These are phyloP conservation scores for Boloria selene DNA, from an alignment of 2,888 invertebrate species.

Conservation along the genomic window DNA sequence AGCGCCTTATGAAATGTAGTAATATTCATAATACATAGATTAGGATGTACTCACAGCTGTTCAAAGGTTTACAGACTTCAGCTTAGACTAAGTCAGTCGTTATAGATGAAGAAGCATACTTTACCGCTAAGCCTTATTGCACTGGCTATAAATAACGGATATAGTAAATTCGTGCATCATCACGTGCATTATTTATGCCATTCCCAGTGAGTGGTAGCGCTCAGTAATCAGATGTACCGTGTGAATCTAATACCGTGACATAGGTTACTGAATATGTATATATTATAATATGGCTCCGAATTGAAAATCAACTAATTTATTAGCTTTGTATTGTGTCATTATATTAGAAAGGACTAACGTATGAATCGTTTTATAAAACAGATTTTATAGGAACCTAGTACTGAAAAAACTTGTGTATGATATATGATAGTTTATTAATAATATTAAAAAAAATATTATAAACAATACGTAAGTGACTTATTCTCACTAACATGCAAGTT, in stretches of 20 bases:
- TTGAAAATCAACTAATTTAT: neutral
- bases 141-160: constrained; percentile 33
- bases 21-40: constrained; percentile 3
- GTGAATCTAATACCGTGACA: constrained; percentile 39
- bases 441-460: neutral
- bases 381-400: too few relatives aligned
- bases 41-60: constrained; percentile 1
- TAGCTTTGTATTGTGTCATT: neutral
- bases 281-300: neutral
- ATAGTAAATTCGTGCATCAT: constrained; percentile 66
- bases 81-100: constrained; percentile 20
- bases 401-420: too few relatives aligned
- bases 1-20: neutral
- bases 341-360: too few relatives aligned
- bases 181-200: constrained; percentile 65
- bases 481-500: constrained; percentile 16
- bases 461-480: neutral
- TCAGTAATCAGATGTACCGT: constrained; percentile 70
- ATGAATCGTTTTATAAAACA: too few relatives aligned
- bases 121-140: constrained; percentile 36
- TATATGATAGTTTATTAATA: too few relatives aligned
- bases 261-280: constrained; percentile 22
- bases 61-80: constrained; percentile 14
- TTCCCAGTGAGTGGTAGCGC: constrained; percentile 64
- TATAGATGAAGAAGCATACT: constrained; percentile 36